Conservation (phyloP, 1,140 invertebrate genomes). For the Euwallacea similis region DNA sequence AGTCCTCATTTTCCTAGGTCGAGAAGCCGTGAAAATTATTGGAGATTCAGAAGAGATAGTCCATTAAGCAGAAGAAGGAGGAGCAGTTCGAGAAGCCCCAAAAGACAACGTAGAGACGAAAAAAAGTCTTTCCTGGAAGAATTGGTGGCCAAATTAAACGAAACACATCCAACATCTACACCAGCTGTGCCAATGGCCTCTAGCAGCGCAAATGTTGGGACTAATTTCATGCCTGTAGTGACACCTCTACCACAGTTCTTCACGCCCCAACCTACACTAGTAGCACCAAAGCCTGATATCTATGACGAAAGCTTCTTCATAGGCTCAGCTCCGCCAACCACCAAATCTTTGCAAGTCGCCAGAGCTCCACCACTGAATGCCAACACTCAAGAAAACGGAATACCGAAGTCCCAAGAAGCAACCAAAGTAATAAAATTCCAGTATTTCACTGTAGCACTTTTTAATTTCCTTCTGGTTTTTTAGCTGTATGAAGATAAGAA, state of each 20-base stretch:
- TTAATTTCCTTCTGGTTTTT: slow-evolving; percentile 25
- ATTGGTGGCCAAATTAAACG: slow-evolving; percentile 47
- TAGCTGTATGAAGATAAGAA: slow-evolving; percentile 39
- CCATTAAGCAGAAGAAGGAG: slow-evolving; percentile 18
- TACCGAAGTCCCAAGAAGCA: neutral
- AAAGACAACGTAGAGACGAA: slow-evolving; percentile 31
- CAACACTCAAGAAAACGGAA: slow-evolving; percentile 1
- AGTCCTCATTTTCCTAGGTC: slow-evolving; percentile 9
- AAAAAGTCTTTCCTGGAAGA: slow-evolving; percentile 49
- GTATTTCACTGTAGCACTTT: neutral
- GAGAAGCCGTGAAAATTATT: slow-evolving; percentile 25
- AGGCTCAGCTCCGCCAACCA: slow-evolving; percentile 8
- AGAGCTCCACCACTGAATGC: neutral
- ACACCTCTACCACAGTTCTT: slow-evolving; percentile 2
- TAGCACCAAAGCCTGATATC: neutral
- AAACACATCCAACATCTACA: slow-evolving; percentile 27
- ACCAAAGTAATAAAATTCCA: slow-evolving; percentile 3
- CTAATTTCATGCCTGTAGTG: neutral
- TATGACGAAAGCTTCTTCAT: slow-evolving; percentile 44
- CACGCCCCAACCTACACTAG: neutral
- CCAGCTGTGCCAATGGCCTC: neutral
- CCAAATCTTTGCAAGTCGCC: neutral
- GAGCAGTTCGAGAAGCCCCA: slow-evolving; percentile 27
- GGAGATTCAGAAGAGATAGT: slow-evolving; percentile 22
- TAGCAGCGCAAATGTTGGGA: neutral